These are phyloP conservation scores for Spondyliosoma cantharus DNA, from an alignment of 2,797 vertebrate genomes.

Conservation along the genomic window DNA sequence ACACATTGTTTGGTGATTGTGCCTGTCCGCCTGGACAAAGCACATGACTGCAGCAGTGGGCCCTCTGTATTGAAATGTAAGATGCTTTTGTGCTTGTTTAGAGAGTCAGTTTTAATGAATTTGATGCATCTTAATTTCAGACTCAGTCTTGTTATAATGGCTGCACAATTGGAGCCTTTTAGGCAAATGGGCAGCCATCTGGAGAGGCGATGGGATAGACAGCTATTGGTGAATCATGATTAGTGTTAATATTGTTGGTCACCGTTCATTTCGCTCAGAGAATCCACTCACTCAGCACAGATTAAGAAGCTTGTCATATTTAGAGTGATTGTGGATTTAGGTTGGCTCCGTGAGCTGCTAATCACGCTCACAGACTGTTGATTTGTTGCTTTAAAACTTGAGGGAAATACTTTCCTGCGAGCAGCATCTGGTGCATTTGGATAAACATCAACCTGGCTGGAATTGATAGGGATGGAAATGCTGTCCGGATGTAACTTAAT, in stretches of 20 bases:
- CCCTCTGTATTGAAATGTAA: slow-evolving; percentile 50
- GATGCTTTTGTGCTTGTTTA: slow-evolving; percentile 64
- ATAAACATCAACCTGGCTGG: slow-evolving; percentile 29
- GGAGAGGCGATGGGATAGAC: slow-evolving; percentile 56
- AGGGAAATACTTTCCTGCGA: slow-evolving; percentile 1
- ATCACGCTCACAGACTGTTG: slow-evolving; percentile 7
- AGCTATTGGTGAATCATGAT: slow-evolving; percentile 52
- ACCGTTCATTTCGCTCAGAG: slow-evolving; percentile 55
- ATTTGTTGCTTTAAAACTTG: slow-evolving; percentile 26
- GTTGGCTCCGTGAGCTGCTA: slow-evolving; percentile 10
- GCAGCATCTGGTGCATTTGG: slow-evolving; percentile 42
- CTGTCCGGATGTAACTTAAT: slow-evolving; percentile 12
- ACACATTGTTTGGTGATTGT: slow-evolving; percentile 73
- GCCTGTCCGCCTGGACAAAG: slow-evolving; percentile 71
- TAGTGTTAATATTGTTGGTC: slow-evolving; percentile 46
- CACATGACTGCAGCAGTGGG: slow-evolving; percentile 57
- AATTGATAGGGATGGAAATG: slow-evolving; percentile 16
- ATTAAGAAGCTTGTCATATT: slow-evolving; percentile 24
- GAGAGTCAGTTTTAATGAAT: slow-evolving; percentile 53
- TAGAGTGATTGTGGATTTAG: slow-evolving; percentile 12
- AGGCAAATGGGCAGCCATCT: slow-evolving; percentile 72
- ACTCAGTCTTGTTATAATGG: slow-evolving; percentile 55
- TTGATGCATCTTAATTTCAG: slow-evolving; percentile 68
- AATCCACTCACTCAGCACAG: slow-evolving; percentile 18
- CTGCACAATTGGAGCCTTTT: slow-evolving; percentile 66